Base-by-base conservation (phyloP, 2,113 vertebrate species). In the Actenoides lindsayi region DNA sequence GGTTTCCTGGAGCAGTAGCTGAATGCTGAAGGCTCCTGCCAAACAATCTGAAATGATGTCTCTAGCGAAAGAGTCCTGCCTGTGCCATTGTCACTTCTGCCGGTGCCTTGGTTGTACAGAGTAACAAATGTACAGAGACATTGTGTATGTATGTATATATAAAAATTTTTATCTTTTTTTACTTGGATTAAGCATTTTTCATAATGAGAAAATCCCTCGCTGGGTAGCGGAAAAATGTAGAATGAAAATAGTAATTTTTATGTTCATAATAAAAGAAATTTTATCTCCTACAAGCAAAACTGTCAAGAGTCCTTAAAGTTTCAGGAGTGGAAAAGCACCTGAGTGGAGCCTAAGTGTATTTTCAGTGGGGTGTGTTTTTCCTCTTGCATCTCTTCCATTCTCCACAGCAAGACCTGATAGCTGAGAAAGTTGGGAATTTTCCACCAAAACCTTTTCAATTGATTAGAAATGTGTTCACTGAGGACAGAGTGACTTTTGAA, bases 21-120 rank as follows among this genome's bases (percentile, higher is more conserved):
- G 46, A 53, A n/a, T 33, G 42, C 54, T 50, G 16, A 25, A 21
- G 42, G 59, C 51, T 88, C 33, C 67, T 53, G 42, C 56, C 57
- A 86, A 85, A 51, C 37, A 64, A 16, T 24, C 5, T 28, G 31
- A 64, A 64, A 21, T 60, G 0, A 6, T 25, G n/a, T 77, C 73
- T 54, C 62, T 74, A 64, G 62, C 14, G 9, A 37, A 54, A 10
- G 76, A 33, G 39, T 79, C 30, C 41, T 62, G 59, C 33, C 1
- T 30, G 82, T 97, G 94, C 87, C 83, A 41, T 59, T 80, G 79
- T 76, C 59, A 51, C 50, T 48, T n/a, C 64, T 96, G 94, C 60
- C 68, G 77, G 92, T 96, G 93, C 94, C 91, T 95, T 90, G 85
- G 65, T 91, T 96, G 92, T 97, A 92, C 89, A 95, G 74, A 70